Conservation (phyloP, 2,797 vertebrate genomes). For the Helarctos malayanus region DNA sequence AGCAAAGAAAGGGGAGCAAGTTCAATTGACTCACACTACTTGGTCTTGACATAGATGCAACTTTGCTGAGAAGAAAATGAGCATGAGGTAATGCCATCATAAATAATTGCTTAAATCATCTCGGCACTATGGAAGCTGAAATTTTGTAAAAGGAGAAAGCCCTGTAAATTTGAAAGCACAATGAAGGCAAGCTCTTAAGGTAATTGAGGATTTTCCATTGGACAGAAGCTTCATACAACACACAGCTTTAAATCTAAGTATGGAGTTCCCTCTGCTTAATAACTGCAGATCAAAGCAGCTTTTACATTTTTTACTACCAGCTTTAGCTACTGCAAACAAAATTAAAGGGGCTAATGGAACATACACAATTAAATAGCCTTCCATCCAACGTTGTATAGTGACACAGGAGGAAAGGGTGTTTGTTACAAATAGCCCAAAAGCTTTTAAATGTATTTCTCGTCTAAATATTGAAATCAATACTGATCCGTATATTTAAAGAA, state of each 20-base stretch:
- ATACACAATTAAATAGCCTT: slow-evolving; percentile 81
- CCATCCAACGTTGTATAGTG: slow-evolving; percentile 63
- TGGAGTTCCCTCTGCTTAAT: slow-evolving; percentile 82
- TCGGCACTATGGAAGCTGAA: slow-evolving; percentile 66
- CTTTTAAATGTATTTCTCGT: slow-evolving; percentile 84
- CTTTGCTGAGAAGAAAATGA: slow-evolving; percentile 84
- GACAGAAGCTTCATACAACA: slow-evolving; percentile 78
- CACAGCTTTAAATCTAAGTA: slow-evolving; percentile 84
- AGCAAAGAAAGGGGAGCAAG: slow-evolving; percentile 66
- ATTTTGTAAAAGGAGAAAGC: slow-evolving; percentile 80
- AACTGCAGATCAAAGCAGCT: slow-evolving; percentile 84
- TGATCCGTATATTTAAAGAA: slow-evolving; percentile 68
- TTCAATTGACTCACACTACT: slow-evolving; percentile 80
- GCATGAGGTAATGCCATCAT: slow-evolving; percentile 89
- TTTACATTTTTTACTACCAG: slow-evolving; percentile 80
- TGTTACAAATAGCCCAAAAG: slow-evolving; percentile 83
- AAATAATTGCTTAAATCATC: slow-evolving; percentile 89
- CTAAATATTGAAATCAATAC: slow-evolving; percentile 85
- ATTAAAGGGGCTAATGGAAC: slow-evolving; percentile 87
- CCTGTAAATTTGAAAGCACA: slow-evolving; percentile 83
- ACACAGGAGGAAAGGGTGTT: slow-evolving; percentile 78
- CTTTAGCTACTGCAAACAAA: slow-evolving; percentile 82
- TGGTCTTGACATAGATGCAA: slow-evolving; percentile 82
- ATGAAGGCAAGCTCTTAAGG: slow-evolving; percentile 86
- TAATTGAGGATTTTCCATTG: slow-evolving; percentile 87